Percentiles rank a stretch among this genome's conserved stretches.
These are phyloP conservation scores for Vollenhovia emeryi DNA, from an alignment of 1,140 invertebrate species.

Conservation along the genomic window DNA sequence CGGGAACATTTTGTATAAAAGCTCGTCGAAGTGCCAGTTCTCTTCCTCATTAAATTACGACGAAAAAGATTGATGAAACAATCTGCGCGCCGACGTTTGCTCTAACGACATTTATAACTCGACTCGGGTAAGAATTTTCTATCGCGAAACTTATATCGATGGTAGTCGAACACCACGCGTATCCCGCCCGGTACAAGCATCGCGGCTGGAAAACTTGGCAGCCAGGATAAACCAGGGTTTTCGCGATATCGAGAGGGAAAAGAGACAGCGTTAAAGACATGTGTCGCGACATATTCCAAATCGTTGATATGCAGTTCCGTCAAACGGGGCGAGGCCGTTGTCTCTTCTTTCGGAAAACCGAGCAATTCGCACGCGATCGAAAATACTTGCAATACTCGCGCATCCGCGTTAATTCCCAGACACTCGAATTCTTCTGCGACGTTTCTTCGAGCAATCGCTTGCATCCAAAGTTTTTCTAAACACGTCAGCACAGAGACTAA, in stretches of 20 bases:
- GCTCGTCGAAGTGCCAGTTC: not conserved
- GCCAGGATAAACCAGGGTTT: constrained; percentile 28
- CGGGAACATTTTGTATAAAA: not conserved
- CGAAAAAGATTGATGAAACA: not conserved
- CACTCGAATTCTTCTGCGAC: not conserved
- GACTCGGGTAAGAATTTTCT: constrained; percentile 5
- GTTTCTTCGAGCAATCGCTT: not conserved
- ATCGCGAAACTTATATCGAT: constrained; percentile 4
- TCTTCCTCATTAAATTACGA: not conserved
- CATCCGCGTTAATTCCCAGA: not conserved
- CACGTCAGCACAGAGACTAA: no score
- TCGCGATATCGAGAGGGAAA: not conserved
- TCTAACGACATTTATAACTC: constrained; percentile 1
- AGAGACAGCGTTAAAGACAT: constrained; percentile 22
- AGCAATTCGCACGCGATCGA: not conserved
- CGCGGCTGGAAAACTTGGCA: constrained; percentile 19
- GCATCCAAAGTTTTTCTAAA: no score
- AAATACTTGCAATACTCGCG: no score
- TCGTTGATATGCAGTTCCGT: not conserved
- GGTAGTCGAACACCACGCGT: not conserved
- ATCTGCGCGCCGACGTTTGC: not conserved
- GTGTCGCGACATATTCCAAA: constrained; percentile 18
- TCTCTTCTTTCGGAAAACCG: not conserved
- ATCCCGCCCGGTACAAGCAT: not conserved
- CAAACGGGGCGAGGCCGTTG: not conserved